Evolutionary conservation across 2,113 vertebrate species (phyloP), one percentile per base, ranked within the genome.

Genomic region (Protobothrops mucrosquamatus): DNA sequence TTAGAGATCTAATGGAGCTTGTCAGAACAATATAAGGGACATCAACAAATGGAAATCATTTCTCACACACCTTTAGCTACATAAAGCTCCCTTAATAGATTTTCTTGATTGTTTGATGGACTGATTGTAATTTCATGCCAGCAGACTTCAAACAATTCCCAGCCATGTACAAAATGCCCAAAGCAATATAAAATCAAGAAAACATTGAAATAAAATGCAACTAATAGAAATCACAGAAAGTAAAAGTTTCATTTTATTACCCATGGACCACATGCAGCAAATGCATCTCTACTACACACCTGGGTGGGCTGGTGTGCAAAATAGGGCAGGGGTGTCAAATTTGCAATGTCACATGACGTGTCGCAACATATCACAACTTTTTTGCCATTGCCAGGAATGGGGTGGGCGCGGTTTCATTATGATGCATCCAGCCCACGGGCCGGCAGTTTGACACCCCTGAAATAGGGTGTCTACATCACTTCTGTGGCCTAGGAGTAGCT

Each of bases 1-100:
- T 94, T 94, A 46, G 86, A 92, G 92, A 56, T 90, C 93, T 64
- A 88, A 88, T 74, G 90, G 85, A 93, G 51, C 92, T 1, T n/a
- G 12, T 74, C 81, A 20, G 95, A 94, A 94, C 87, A 89, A 92
- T 54, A 94, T 93, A 92, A 92, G 89, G 89, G 88, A 23, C n/a
- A 34, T 59, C 94, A 89, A 92, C 93, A 91, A 74, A 69, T 34
- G 18, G 56, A 52, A 92, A 57, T 6, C 1, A 46, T 64, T 46
- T 52, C 22, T 23, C 46, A 57, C 11, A 56, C 54, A 89, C 23
- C 69, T 85, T 57, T 85, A 24, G 69, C 90, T 91, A 24, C 46
- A 23, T 64, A 88, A 54, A 69, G n/a, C 29, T 64, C 12, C 64
- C 91, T 48, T 51, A 51, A 61, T 9, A 22, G 18, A 52, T 87